Base-by-base conservation (phyloP, 1,140 invertebrate species). In the Pseudoatta argentina region DNA sequence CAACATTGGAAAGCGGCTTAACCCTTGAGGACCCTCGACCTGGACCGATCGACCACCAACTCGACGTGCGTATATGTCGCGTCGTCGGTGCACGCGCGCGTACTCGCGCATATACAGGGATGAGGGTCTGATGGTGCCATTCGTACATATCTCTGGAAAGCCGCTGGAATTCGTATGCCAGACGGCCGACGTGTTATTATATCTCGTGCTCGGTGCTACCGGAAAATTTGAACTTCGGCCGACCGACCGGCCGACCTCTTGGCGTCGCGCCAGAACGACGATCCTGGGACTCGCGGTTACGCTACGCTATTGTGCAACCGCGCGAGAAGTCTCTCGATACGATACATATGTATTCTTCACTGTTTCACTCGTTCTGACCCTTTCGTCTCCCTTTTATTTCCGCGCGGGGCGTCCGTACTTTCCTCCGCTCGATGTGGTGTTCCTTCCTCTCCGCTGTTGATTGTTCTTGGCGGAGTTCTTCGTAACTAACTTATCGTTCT, bases 1-100 rank as follows among this genome's bases (percentile, higher is more conserved):
- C 83, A 89, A 89, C 88, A 89, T 89, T 86, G 88, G 87, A 89
- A 89, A 89, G 88, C 88, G 83, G 88, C 88, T 89, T 89, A 89
- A 89, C 77, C 87, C 88, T 82, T 48, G 88, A 89, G 88, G 71
- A 89, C 87, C 64, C 88, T 89, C 87, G 81, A 89, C 88, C 86
- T 86, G 77, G 55, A 48, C 21, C 85, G 88, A 89, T 89, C 88
- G 88, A 89, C 83, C 88, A 63, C 55, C 79, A 57, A 48, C 78
- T 57, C 66, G 64, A 30, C 30, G 30, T 67, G 24, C 55, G 71
- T 39, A 18, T 77, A 77, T 55, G 66, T 69, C 66, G 39, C 86
- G 55, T 51, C 71, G 86, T 67, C 71, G 71, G 55, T 55, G 24
- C 64, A 39, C 57, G 24, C 64, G 3, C 86, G 3, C 59, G 59